These are phyloP conservation scores for Scaeva pyrastri DNA, from an alignment of 2,888 invertebrate species.

Conservation along the genomic window DNA sequence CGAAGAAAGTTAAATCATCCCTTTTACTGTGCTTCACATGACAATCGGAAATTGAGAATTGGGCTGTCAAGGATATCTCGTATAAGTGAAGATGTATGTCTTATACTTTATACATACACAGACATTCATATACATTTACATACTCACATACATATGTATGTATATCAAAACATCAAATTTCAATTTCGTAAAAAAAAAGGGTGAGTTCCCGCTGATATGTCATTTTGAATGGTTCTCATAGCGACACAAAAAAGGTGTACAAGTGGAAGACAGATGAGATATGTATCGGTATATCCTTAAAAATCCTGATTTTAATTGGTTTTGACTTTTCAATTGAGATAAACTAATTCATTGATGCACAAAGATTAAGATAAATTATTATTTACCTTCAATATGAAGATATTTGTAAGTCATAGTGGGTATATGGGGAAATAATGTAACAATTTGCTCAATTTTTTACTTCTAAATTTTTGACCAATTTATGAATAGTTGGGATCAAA, in stretches of 20 bases:
- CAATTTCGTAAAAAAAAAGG: conserved; percentile 50
- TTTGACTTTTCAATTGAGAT: conserved; percentile 14
- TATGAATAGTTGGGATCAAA: no score
- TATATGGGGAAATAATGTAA: no score
- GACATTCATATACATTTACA: neutral
- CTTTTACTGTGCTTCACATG: conserved; percentile 55
- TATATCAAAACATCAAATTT: conserved; percentile 65
- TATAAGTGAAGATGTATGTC: conserved; percentile 28
- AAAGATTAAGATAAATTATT: neutral
- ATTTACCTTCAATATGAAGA: no score
- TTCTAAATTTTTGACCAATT: no score
- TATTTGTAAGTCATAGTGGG: no score
- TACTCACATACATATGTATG: neutral
- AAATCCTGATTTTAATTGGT: conserved; percentile 16
- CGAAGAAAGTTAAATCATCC: conserved; percentile 62
- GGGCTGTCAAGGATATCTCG: conserved; percentile 72
- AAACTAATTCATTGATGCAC: neutral
- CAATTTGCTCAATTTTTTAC: no score
- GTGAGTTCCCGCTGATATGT: conserved; percentile 61
- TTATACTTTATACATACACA: no score
- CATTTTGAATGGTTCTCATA: conserved; percentile 62
- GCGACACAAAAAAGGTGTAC: conserved; percentile 42
- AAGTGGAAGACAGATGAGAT: conserved; percentile 42
- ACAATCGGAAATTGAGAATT: conserved; percentile 75
- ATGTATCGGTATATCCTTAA: conserved; percentile 8